phyloP scores from a whole-genome alignment of 2,113 vertebrate species.

The Takifugu bimaculatus region DNA sequence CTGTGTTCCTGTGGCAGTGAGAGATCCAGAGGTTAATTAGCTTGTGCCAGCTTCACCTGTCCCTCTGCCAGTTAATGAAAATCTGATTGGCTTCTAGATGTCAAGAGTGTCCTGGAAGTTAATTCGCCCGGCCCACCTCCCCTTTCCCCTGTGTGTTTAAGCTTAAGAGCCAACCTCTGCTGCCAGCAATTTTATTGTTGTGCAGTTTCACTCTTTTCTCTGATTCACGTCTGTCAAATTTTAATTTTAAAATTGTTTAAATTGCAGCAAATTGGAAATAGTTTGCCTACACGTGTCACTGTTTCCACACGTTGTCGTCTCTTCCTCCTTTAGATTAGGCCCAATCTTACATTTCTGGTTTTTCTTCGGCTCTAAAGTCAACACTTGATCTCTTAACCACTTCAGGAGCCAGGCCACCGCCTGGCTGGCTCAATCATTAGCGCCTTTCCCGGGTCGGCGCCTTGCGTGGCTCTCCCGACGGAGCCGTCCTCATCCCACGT shows the following conservation, averaged over 20 bases:
- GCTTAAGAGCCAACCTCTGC: conserved; percentile 49
- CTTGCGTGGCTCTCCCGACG: conserved; percentile 33
- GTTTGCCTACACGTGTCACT: too few relatives aligned
- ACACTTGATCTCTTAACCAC: conserved; percentile 73
- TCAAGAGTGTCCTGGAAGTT: conserved; percentile 80
- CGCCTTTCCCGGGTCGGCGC: conserved; percentile 36
- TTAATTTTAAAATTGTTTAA: neutral
- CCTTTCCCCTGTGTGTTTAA: conserved; percentile 64
- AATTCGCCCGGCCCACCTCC: conserved; percentile 66
- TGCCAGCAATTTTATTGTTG: conserved; percentile 18
- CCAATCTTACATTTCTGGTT: conserved; percentile 5
- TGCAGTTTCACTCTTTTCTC: conserved; percentile 30
- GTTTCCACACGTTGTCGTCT: too few relatives aligned
- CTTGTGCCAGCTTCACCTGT: conserved; percentile 74
- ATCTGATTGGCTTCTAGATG: conserved; percentile 80
- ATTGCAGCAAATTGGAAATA: too few relatives aligned
- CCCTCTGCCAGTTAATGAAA: conserved; percentile 79
- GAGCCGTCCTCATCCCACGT: conserved; percentile 17
- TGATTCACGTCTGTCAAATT: conserved; percentile 1
- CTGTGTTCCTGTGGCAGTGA: conserved; percentile 59
- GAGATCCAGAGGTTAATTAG: conserved; percentile 78
- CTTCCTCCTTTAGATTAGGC: neutral
- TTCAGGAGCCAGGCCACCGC: conserved; percentile 48
- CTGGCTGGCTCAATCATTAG: conserved; percentile 63
- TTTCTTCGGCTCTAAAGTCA: conserved; percentile 53